Base-by-base conservation (phyloP, 1,140 invertebrate genomes). In the Pseudomyrmex dendroicus region DNA sequence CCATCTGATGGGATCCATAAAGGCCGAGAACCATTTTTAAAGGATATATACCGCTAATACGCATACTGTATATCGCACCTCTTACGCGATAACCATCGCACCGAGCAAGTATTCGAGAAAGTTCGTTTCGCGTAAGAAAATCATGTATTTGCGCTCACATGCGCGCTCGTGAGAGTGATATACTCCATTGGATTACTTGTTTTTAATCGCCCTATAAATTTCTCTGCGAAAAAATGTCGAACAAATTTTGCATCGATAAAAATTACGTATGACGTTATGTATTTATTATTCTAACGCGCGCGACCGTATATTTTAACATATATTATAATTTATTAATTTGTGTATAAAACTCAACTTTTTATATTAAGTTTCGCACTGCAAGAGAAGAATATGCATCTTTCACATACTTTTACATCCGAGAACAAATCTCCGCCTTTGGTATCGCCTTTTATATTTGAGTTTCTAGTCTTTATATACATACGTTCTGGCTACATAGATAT, bases 341-440 rank as follows among this genome's bases (percentile, higher is more conserved):
- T 52, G 52, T 76, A 15, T 48, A 54, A 15, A 12, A 44, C 2
- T 2, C 10, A 52, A 17, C 56, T 73, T 73, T 15, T 0, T 13
- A 17, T 17, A 35, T 35, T 35, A 78, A 70, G 35, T 66, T 56
- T 70, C 50, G 76, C 52, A 59, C 68, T 78, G 64, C 70, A 54
- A 64, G 44, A 70, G 64, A 78, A 78, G 76, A 78, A 78, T 78
- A 78, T 70, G 76, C 76, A 70, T 78, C 76, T 78, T 68, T 44
- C 64, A 46, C 20, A 48, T 78, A 48, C 0, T 5, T 35, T 78
- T 78, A 70, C 54, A 54, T 80, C 20, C 46, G 56, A 54, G 76
- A 80, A 80, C 76, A 72, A 72, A 72, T 80, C 66, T 72, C 76
- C 44, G 67, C 44, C 52, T 68, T 66, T 59, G 54, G 52, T 78